A percentile compares a stretch with the other conserved stretches of the same genome.
phyloP scores from a whole-genome alignment of 2,888 invertebrate genomes.

The Erynnis tages region DNA sequence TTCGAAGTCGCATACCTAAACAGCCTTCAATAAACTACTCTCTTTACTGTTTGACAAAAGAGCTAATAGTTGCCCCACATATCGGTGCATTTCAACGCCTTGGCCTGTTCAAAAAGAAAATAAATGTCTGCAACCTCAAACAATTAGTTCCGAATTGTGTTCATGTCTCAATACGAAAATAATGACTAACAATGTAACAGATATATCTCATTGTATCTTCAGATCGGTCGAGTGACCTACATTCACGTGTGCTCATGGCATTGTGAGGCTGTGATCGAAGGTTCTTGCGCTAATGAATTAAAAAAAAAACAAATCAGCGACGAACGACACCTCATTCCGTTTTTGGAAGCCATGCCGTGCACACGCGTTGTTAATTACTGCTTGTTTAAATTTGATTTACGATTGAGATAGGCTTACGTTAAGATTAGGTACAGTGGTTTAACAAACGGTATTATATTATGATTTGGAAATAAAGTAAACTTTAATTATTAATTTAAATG shows the following conservation, averaged over 20 bases:
- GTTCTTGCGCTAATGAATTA: conserved; percentile 39
- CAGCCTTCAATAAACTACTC: no score
- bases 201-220: conserved; percentile 60
- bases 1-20: no score
- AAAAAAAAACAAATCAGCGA: conserved; percentile 62
- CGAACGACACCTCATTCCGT: conserved; percentile 58
- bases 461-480: no score
- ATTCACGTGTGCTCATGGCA: conserved; percentile 55
- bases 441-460: no score
- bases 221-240: conserved; percentile 66
- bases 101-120: conserved; percentile 33
- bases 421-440: no score
- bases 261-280: conserved; percentile 60
- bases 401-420: no score
- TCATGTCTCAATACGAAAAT: conserved; percentile 6
- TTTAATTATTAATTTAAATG: no score
- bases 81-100: conserved; percentile 19
- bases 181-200: not conserved
- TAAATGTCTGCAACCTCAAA: conserved; percentile 1
- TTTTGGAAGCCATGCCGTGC: conserved; percentile 50
- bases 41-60: no score
- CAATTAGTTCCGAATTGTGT: conserved; percentile 30
- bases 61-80: not conserved
- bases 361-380: conserved; percentile 42
- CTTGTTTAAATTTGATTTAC: conserved; percentile 17